Percentiles rank a stretch among this genome's conserved stretches.
phyloP scores from a whole-genome alignment of 2,888 invertebrate genomes.

The Catocala sponsa region DNA sequence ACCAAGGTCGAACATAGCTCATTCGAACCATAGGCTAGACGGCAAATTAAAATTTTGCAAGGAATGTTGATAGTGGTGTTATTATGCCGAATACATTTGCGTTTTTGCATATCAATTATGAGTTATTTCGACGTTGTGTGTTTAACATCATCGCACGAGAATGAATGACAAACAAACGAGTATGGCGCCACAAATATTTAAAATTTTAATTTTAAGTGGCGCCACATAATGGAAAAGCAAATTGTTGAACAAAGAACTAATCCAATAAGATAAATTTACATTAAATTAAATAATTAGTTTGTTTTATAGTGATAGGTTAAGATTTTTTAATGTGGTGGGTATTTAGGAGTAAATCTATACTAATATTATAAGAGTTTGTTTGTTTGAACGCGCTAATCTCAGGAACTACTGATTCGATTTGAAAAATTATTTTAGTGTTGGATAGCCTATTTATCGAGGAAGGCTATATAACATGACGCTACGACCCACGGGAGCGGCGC shows the following conservation, averaged over 20 bases:
- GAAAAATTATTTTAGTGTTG: too few relatives aligned
- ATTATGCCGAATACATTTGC: conserved; percentile 22
- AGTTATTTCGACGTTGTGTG: conserved; percentile 23
- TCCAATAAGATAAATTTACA: too few relatives aligned
- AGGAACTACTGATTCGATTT: too few relatives aligned
- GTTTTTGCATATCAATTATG: conserved; percentile 37
- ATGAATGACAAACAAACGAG: conserved; percentile 31
- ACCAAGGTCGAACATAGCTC: conserved; percentile 46
- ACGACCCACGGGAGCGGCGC: too few relatives aligned
- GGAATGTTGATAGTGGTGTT: conserved; percentile 18
- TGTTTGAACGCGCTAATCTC: too few relatives aligned
- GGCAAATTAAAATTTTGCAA: conserved; percentile 44
- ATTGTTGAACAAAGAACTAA: background rate
- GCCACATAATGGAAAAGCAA: background rate
- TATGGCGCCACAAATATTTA: conserved; percentile 39
- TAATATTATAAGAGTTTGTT: too few relatives aligned
- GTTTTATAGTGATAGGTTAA: too few relatives aligned
- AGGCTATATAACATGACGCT: too few relatives aligned
- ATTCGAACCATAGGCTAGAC: conserved; percentile 28
- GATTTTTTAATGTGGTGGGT: too few relatives aligned
- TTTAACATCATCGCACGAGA: conserved; percentile 27
- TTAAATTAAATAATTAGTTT: too few relatives aligned
- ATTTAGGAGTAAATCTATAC: too few relatives aligned
- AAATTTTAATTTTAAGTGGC: conserved; percentile 12
- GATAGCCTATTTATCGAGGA: too few relatives aligned